Conservation (phyloP, 2,888 invertebrate genomes). For the Apamea anceps region DNA sequence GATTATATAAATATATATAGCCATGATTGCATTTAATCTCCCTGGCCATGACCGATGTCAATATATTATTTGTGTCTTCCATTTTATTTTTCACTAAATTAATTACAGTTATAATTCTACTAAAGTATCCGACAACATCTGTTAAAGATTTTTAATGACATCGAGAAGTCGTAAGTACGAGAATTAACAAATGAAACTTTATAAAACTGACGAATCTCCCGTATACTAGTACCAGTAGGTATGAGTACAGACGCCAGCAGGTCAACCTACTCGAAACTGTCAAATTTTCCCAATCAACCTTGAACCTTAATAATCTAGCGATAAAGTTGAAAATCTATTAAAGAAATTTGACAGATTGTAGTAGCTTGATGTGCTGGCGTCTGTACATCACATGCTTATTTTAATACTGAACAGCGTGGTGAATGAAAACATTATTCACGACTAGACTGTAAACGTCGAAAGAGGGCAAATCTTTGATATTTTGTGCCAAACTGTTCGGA, state of each 20-base stretch:
- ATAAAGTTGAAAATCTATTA: no score
- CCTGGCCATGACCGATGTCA: constrained; percentile 29
- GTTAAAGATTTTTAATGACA: not conserved
- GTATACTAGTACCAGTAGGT: not conserved
- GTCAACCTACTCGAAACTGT: no score
- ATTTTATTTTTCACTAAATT: not conserved
- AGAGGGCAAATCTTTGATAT: constrained; percentile 26
- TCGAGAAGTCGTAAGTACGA: not conserved
- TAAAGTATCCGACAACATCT: not conserved
- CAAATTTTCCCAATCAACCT: no score
- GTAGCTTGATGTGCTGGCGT: no score
- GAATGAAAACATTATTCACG: constrained; percentile 31
- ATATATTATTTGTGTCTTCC: not conserved
- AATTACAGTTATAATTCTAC: not conserved
- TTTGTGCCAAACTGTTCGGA: not conserved
- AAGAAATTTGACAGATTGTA: no score
- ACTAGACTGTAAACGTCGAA: constrained; percentile 18
- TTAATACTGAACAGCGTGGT: constrained; percentile 22
- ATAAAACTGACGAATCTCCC: not conserved
- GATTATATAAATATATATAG: not conserved
- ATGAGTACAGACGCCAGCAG: no score
- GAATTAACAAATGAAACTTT: not conserved
- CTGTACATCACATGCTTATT: constrained; percentile 25
- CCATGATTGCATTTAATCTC: constrained; percentile 26
- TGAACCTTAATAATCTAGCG: no score